A percentile compares a stretch with the other conserved stretches of the same genome.
These are phyloP conservation scores for Enteromius thamalakanensis DNA, from an alignment of 2,797 vertebrate species.

Conservation along the genomic window DNA sequence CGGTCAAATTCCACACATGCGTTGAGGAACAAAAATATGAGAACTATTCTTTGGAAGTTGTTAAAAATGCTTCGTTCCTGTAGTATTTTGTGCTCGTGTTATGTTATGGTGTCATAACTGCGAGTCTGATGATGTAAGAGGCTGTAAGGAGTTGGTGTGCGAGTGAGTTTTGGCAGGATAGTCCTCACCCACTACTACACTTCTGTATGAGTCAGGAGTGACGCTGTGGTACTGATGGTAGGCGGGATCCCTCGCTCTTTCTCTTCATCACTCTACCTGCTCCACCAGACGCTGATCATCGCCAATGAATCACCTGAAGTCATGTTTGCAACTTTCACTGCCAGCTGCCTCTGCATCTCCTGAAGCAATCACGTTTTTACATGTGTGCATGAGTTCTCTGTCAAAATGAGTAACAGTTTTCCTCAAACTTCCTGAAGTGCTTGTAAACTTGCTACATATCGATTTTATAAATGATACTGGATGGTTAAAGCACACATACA, in stretches of 20 bases:
- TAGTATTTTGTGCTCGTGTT: conserved; percentile 39
- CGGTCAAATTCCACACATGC: neutral
- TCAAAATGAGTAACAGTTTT: conserved; percentile 41
- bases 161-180: conserved; percentile 60
- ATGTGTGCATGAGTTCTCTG: conserved; percentile 31
- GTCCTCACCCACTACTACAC: conserved; percentile 59
- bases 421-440: conserved; percentile 8
- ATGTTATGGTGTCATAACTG: conserved; percentile 42
- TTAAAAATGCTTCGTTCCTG: conserved; percentile 26
- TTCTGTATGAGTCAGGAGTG: conserved; percentile 56
- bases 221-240: conserved; percentile 48
- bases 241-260: conserved; percentile 62
- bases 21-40: conserved; percentile 1
- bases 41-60: conserved; percentile 9
- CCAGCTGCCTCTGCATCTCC: conserved; percentile 58
- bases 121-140: conserved; percentile 54
- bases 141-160: conserved; percentile 54
- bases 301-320: conserved; percentile 54
- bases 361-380: conserved; percentile 53
- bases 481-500: neutral
- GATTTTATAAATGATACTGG: neutral
- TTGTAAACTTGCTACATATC: neutral
- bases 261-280: conserved; percentile 54
- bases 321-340: conserved; percentile 52
- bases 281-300: conserved; percentile 47